Evolutionary conservation across 2,888 invertebrate species (phyloP).

Genomic region (Erebia aethiops): DNA sequence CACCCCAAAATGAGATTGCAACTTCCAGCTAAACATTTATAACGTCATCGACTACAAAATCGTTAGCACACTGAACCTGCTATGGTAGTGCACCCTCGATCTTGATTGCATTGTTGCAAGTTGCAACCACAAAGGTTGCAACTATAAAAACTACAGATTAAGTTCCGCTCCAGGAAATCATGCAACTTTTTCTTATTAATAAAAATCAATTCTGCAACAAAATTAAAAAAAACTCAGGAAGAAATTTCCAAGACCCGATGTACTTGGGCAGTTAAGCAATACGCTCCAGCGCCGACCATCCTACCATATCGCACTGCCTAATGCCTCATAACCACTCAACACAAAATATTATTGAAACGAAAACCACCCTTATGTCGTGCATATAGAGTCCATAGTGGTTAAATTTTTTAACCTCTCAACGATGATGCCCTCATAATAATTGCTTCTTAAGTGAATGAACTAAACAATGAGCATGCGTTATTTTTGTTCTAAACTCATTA

Average conservation of each 20-base stretch:
- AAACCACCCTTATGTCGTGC: constrained; percentile 35
- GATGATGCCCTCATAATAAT: constrained; percentile 56
- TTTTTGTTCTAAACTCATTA: constrained; percentile 41
- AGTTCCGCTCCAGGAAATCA: constrained; percentile 40
- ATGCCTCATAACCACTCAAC: constrained; percentile 55
- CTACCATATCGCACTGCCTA: constrained; percentile 73
- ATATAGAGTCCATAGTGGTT: constrained; percentile 40
- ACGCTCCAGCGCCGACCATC: constrained; percentile 69
- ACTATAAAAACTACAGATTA: constrained; percentile 7
- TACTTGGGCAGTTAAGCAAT: constrained; percentile 40
- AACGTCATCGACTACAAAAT: no score
- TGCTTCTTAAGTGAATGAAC: constrained; percentile 76
- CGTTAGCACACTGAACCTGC: neutral
- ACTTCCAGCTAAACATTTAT: no score
- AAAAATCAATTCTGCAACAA: constrained; percentile 40
- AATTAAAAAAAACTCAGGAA: constrained; percentile 61
- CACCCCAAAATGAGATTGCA: no score
- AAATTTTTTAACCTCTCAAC: constrained; percentile 45
- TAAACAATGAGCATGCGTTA: constrained; percentile 52
- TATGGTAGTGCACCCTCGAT: neutral
- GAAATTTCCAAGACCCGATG: constrained; percentile 46
- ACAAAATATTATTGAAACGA: constrained; percentile 27
- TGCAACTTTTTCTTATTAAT: constrained; percentile 34
- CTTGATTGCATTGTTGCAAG: neutral
- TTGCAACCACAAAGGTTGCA: constrained; percentile 25